Evolutionary conservation across 2,113 vertebrate genomes (phyloP), one percentile per base, ranked within the genome.

Genomic region (Rhombomys opimus): DNA sequence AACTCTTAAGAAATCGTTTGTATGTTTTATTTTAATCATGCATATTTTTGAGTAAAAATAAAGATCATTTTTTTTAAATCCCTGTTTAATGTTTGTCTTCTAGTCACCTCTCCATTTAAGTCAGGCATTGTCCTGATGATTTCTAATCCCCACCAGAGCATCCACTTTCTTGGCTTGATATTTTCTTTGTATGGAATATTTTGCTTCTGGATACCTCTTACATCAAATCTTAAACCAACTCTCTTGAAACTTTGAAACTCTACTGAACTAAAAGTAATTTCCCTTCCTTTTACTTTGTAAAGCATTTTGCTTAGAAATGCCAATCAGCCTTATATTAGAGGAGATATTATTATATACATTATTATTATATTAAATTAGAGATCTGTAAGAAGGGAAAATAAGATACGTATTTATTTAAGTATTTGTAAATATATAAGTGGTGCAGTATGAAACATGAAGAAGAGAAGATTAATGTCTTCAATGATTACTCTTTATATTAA

Each of bases 21-120:
- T 61, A 10, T 81, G 57, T 63, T 63, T 89, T 52, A 73, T 25
- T 61, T 61, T 61, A 92, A 90, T n/a, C 27, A 90, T 23, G 23
- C 2, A 68, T 75, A 73, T 76, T 77, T 94, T 96, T 35, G 93
- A n/a, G 2, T 46, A 92, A 82, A 90, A 86, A 65, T 77, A 20
- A 20, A 23, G 54, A 77, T 2, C 75, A 12, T 84, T 72, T 13
- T 30, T 35, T 8, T 8, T 38, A 50, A 59, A 52, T 2, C 7
- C 54, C 12, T 76, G 10, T 22, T 61, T 20, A 2, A 57, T 1
- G 38, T 93, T 80, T 63, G 5, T 87, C 67, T 82, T 15, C 7
- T 63, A 76, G 3, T 81, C 5, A 6, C 67, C 3, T 59, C 14
- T 76, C 9, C n/a, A 77, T 50, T 90, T 57, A 86, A 91, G 32